phyloP scores from a whole-genome alignment of 2,888 invertebrate species.

The Chirona hameri region DNA sequence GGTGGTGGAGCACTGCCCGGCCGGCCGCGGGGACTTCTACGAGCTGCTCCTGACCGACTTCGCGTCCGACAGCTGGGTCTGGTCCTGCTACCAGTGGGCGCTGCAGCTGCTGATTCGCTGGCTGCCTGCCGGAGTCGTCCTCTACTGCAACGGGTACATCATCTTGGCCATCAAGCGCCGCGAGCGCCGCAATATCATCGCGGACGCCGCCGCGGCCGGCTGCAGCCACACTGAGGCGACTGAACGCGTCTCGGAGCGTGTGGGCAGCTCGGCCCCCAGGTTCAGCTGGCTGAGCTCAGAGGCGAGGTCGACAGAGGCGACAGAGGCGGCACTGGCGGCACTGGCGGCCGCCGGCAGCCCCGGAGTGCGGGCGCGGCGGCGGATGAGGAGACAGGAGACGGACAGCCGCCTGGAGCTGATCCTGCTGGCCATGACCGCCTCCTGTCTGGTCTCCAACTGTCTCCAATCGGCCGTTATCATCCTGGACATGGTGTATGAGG shows the following conservation, averaged over 20 bases:
- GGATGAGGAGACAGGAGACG: background rate
- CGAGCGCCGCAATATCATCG: background rate
- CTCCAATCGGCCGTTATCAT: background rate
- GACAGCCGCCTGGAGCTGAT: background rate
- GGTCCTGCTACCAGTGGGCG: background rate
- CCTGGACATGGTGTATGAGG: background rate
- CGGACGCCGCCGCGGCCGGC: background rate
- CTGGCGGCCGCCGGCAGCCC: background rate
- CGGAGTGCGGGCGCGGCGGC: background rate
- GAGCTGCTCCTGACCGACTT: background rate
- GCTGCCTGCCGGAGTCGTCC: background rate
- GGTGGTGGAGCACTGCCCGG: conserved; percentile 4
- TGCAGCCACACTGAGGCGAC: no score
- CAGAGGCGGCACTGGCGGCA: no score
- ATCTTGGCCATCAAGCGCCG: background rate
- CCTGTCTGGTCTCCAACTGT: background rate
- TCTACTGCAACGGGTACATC: background rate
- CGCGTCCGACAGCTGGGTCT: background rate
- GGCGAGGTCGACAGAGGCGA: background rate
- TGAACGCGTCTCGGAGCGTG: background rate
- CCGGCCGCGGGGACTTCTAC: background rate
- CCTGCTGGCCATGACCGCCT: background rate
- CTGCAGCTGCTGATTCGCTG: background rate
- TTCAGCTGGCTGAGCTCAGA: background rate
- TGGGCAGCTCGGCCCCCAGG: background rate